phyloP scores from a whole-genome alignment of 2,797 vertebrate genomes.

The Xyrichtys novacula region DNA sequence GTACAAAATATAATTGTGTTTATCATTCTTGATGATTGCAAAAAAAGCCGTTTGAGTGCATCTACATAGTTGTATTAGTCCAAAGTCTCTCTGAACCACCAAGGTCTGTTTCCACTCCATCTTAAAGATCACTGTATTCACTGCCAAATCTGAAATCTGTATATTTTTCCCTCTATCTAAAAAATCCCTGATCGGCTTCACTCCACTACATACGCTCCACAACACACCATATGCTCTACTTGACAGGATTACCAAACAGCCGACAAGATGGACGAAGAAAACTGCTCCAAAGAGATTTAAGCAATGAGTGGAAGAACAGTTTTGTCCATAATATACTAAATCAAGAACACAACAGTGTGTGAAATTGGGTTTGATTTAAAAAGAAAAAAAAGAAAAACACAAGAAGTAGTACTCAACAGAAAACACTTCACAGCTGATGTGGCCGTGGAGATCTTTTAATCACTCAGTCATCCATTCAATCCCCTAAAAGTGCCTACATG shows the following conservation, averaged over 20 bases:
- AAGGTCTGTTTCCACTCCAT: too few relatives aligned
- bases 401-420: neutral
- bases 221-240: neutral
- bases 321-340: too few relatives aligned
- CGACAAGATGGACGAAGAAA: neutral
- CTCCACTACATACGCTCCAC: neutral
- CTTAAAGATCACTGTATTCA: too few relatives aligned
- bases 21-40: too few relatives aligned
- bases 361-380: too few relatives aligned
- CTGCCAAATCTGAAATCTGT: too few relatives aligned
- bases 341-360: too few relatives aligned
- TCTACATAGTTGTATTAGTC: too few relatives aligned
- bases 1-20: too few relatives aligned
- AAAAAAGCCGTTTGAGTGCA: too few relatives aligned
- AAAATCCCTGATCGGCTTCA: neutral
- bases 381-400: too few relatives aligned
- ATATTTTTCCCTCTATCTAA: neutral
- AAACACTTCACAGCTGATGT: neutral
- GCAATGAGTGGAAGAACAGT: conserved; percentile 3
- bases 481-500: conserved; percentile 26
- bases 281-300: neutral
- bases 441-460: conserved; percentile 37
- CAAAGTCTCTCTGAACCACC: too few relatives aligned
- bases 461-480: conserved; percentile 5
- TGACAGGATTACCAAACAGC: neutral